Evolutionary conservation across 1,140 invertebrate genomes (phyloP).

Genomic region (Trachymyrmex cornetzi): DNA sequence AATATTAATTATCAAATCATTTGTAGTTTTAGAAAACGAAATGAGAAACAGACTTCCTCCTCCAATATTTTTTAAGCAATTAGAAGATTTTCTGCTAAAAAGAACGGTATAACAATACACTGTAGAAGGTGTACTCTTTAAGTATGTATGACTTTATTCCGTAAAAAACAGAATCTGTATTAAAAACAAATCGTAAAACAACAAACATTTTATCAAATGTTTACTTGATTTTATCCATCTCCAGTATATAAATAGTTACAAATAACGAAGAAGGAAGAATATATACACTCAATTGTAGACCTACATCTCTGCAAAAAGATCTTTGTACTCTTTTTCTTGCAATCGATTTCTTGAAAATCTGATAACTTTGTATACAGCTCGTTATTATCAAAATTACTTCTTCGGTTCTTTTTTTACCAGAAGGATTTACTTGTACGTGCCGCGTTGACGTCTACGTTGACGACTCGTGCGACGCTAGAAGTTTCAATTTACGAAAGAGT

Average conservation of each 20-base stretch:
- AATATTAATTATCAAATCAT: too few species aligned
- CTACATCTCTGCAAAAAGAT: not conserved
- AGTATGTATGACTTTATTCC: too few species aligned
- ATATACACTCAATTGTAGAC: constrained; percentile 17
- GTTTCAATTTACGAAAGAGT: constrained; percentile 66
- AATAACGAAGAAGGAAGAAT: not conserved
- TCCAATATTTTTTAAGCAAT: too few species aligned
- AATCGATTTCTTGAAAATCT: not conserved
- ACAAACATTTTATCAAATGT: too few species aligned
- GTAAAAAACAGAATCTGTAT: too few species aligned
- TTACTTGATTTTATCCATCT: too few species aligned
- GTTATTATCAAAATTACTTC: constrained; percentile 9
- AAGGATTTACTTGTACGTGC: constrained; percentile 42
- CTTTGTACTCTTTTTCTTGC: not conserved
- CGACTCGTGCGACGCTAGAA: constrained; percentile 10
- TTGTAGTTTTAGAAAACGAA: too few species aligned
- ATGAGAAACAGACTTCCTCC: too few species aligned
- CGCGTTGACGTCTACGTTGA: constrained; percentile 20
- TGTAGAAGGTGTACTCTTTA: too few species aligned
- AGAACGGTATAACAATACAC: too few species aligned
- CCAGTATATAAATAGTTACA: not conserved
- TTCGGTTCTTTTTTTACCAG: not conserved
- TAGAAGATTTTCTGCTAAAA: too few species aligned
- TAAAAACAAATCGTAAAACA: too few species aligned
- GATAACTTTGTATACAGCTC: not conserved